Evolutionary conservation across 1,140 invertebrate species (phyloP), one percentile per base, ranked within the genome.

Genomic region (Cotesia vestalis): DNA sequence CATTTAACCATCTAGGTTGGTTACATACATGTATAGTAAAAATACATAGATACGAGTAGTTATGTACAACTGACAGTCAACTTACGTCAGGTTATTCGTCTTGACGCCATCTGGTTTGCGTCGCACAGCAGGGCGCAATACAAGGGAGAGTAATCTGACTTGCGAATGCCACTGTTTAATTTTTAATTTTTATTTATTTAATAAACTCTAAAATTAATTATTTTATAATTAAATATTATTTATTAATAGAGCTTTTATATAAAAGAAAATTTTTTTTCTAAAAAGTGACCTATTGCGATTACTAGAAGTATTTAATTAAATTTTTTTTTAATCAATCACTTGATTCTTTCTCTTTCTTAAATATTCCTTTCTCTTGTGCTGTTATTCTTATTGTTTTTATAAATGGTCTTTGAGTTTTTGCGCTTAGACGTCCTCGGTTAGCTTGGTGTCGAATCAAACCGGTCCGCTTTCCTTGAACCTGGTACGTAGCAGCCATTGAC

Each of bases 391-490:
- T 5, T 40, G 34, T 66, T 40, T 38, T 46, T 46, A 46, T 46
- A 9, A 6, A 46, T 46, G 6, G 40, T 46, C 6, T 17, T 27
- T n/a, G 51, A 35, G 14, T 61, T 64, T 66, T 75, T 76, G 74
- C 66, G 66, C 70, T 77, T 75, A 80, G 80, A 80, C 80, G 81
- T 81, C 80, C 81, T 83, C 78, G 69, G 74, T 78, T 80, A 71
- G 75, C 69, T 61, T 77, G 74, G 75, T 78, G 81, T 83, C 79
- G 83, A 84, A 84, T 84, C 81, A 79, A 81, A 84, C 80, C 81
- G 82, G 82, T 82, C 83, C 78, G 80, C 78, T 85, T 85, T 85
- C 83, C 83, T 84, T 85, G 83, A 85, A 85, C 82, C 82, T 85
- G 81, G 81, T 76, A 80, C 79, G 79, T 78, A 78, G 81, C 82